A percentile compares a stretch with the other conserved stretches of the same genome.
These are phyloP conservation scores for Corythornis leucogaster DNA, from an alignment of 2,797 vertebrate genomes.

Conservation along the genomic window DNA sequence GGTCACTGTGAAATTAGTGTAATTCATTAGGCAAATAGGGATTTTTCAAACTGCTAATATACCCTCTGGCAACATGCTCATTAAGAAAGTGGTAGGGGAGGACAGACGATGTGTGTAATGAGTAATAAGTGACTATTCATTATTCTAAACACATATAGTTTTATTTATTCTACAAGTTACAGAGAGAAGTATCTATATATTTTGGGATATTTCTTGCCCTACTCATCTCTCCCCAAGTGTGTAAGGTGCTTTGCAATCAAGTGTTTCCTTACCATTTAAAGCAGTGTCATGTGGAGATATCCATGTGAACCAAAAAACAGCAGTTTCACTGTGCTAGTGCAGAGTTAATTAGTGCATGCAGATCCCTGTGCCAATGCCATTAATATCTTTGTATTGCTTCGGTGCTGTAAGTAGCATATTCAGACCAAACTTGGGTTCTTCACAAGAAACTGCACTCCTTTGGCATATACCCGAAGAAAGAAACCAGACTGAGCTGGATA, in stretches of 20 bases:
- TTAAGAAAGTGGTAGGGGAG: constrained; percentile 21
- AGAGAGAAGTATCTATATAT: not conserved
- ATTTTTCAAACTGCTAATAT: constrained; percentile 21
- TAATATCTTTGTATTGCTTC: not conserved
- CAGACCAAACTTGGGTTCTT: not conserved
- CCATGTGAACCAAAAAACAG: not conserved
- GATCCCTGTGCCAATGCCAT: not conserved
- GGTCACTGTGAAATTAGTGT: not conserved
- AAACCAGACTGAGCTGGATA: not conserved
- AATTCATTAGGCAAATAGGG: constrained; percentile 14
- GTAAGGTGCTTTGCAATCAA: not conserved
- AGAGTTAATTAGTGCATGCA: constrained; percentile 39
- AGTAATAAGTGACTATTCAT: not conserved
- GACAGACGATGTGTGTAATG: not conserved
- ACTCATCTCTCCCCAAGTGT: not conserved
- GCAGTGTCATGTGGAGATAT: not conserved
- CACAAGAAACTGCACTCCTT: not conserved
- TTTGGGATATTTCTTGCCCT: not conserved
- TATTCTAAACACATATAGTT: not conserved
- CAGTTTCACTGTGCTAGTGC: not conserved
- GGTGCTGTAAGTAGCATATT: not conserved
- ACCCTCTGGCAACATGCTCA: constrained; percentile 1
- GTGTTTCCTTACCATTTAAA: not conserved
- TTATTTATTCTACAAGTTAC: not conserved
- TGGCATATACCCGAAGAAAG: not conserved